Evolutionary conservation across 2,113 vertebrate genomes (phyloP).

Genomic region (Pholis gunnellus): DNA sequence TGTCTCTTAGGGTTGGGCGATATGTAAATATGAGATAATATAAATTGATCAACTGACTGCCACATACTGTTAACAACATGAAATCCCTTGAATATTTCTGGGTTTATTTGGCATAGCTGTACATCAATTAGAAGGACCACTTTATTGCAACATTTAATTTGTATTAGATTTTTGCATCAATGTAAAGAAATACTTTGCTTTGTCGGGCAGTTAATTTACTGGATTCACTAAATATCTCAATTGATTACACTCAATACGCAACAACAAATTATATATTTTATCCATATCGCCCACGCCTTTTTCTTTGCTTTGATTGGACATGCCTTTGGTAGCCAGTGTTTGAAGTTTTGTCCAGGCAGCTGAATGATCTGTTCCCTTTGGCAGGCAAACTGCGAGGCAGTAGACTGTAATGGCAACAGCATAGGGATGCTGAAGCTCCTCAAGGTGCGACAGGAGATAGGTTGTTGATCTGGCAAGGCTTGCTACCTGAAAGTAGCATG

Average conservation of each 20-base stretch:
- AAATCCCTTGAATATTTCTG: neutral
- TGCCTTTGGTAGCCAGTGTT: slow-evolving; percentile 59
- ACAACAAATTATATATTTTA: neutral
- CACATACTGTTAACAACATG: neutral
- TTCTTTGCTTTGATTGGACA: slow-evolving; percentile 6
- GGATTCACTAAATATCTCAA: neutral
- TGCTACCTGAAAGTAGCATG: slow-evolving; percentile 66
- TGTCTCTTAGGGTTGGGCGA: neutral
- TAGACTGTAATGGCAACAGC: slow-evolving; percentile 85
- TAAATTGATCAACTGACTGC: too few relatives aligned
- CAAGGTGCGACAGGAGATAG: slow-evolving; percentile 74
- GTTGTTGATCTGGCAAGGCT: slow-evolving; percentile 75
- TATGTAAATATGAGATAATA: neutral
- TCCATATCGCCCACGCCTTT: neutral
- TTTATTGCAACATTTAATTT: neutral
- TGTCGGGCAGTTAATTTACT: neutral
- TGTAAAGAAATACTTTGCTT: neutral
- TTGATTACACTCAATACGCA: neutral
- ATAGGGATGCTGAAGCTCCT: slow-evolving; percentile 77
- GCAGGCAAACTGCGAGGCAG: slow-evolving; percentile 78
- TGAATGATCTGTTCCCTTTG: slow-evolving; percentile 57
- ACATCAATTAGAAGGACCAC: neutral
- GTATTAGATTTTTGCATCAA: neutral
- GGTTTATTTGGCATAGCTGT: neutral
- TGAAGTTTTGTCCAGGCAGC: slow-evolving; percentile 74